A percentile compares a stretch with the other conserved stretches of the same genome.
Conservation (phyloP, 1,140 invertebrate species). For the Condylostylus longicornis region DNA sequence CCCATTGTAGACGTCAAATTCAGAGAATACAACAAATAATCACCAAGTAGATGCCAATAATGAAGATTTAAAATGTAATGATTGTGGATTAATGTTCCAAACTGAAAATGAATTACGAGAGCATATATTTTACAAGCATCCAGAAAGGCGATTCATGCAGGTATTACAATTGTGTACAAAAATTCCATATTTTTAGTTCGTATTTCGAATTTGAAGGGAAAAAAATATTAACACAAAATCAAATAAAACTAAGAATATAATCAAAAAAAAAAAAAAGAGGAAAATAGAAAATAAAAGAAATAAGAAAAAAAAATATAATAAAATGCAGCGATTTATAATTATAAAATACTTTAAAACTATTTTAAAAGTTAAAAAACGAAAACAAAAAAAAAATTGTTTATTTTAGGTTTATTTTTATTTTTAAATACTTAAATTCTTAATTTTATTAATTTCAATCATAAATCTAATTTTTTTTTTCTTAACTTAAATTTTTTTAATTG, state of each 20-base stretch:
- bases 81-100: conserved; percentile 3
- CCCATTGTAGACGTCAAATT: too few species aligned
- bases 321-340: too few species aligned
- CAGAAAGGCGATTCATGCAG: conserved; percentile 1
- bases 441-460: too few species aligned
- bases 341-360: too few species aligned
- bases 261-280: background rate
- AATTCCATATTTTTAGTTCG: background rate
- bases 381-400: too few species aligned
- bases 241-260: background rate
- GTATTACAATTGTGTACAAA: conserved; percentile 1
- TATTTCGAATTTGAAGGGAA: background rate
- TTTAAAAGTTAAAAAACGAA: too few species aligned
- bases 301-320: too few species aligned
- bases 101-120: conserved; percentile 3
- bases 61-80: conserved; percentile 2
- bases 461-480: too few species aligned
- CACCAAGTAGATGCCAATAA: background rate
- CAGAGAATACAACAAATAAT: background rate
- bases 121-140: conserved; percentile 5
- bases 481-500: too few species aligned
- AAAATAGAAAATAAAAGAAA: background rate
- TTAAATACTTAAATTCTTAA: too few species aligned
- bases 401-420: too few species aligned
- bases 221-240: background rate